Evolutionary conservation across 92 coral and sea anemone genomes (phyloP).

Genomic region (Siderastrea radians): DNA sequence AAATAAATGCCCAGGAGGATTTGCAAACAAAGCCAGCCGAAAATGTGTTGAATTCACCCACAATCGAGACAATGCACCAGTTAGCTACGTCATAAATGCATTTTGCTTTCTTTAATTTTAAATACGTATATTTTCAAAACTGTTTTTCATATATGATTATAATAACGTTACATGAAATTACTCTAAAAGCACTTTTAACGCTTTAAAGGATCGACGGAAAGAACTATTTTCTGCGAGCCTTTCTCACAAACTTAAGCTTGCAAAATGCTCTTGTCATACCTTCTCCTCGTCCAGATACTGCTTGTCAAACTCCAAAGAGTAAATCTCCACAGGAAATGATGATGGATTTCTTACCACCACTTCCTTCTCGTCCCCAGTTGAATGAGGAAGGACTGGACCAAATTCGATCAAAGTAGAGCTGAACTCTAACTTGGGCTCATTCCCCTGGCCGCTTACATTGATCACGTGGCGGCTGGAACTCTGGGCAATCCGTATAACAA

Average conservation of each 20-base stretch:
- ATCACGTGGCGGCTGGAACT: conserved; percentile 88
- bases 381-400: conserved; percentile 98
- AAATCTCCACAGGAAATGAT: conserved; percentile 90
- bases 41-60: too few relatives aligned
- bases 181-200: too few relatives aligned
- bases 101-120: too few relatives aligned
- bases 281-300: conserved; percentile 98
- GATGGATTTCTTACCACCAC: conserved; percentile 88
- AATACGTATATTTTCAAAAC: too few relatives aligned
- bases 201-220: too few relatives aligned
- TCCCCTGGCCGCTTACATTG: conserved; percentile 91
- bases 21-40: too few relatives aligned
- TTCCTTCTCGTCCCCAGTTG: conserved; percentile 95
- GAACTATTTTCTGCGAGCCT: too few relatives aligned
- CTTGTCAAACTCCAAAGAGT: conserved; percentile 98
- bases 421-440: conserved; percentile 97
- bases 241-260: not conserved
- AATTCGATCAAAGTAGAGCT: conserved; percentile 94
- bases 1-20: too few relatives aligned
- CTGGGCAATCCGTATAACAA: conserved; percentile 92
- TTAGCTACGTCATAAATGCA: too few relatives aligned
- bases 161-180: too few relatives aligned
- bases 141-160: too few relatives aligned
- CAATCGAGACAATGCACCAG: too few relatives aligned
- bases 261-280: conserved; percentile 36